Evolutionary conservation across 2,888 invertebrate species (phyloP).

Genomic region (Noctua janthina): DNA sequence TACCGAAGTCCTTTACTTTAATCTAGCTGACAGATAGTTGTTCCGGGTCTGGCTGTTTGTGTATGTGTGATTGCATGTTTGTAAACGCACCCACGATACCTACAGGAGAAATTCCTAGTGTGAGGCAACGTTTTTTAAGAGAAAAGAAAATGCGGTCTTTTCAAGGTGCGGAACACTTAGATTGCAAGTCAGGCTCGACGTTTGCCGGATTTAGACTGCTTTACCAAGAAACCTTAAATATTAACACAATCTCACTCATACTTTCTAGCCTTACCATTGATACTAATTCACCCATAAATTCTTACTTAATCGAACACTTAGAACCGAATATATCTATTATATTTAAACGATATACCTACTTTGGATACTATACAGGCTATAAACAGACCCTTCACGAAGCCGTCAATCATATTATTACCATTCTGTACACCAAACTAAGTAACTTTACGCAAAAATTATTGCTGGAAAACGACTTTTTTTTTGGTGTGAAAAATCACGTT

Average conservation of each 20-base stretch:
- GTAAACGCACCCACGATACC: too few species aligned
- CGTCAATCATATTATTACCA: too few species aligned
- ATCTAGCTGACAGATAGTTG: too few species aligned
- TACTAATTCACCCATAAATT: not conserved
- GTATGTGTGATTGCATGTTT: too few species aligned
- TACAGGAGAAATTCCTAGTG: too few species aligned
- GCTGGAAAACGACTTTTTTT: too few species aligned
- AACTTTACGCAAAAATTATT: too few species aligned
- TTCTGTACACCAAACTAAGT: too few species aligned
- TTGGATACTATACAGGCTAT: not conserved
- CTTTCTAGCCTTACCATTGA: not conserved
- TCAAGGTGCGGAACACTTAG: not conserved
- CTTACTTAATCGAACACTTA: not conserved
- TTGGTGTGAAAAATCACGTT: too few species aligned
- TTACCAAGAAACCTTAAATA: not conserved
- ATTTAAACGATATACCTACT: not conserved
- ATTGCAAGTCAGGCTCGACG: not conserved
- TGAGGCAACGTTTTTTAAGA: too few species aligned
- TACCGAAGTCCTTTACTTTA: not conserved
- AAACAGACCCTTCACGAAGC: too few species aligned
- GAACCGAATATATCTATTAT: not conserved
- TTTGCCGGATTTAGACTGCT: not conserved
- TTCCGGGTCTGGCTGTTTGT: too few species aligned
- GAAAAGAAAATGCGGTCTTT: not conserved
- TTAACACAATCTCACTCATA: constrained; percentile 2